A percentile compares a stretch with the other conserved stretches of the same genome.
phyloP scores from a whole-genome alignment of 2,797 vertebrate genomes.

The Spinus pinus region DNA sequence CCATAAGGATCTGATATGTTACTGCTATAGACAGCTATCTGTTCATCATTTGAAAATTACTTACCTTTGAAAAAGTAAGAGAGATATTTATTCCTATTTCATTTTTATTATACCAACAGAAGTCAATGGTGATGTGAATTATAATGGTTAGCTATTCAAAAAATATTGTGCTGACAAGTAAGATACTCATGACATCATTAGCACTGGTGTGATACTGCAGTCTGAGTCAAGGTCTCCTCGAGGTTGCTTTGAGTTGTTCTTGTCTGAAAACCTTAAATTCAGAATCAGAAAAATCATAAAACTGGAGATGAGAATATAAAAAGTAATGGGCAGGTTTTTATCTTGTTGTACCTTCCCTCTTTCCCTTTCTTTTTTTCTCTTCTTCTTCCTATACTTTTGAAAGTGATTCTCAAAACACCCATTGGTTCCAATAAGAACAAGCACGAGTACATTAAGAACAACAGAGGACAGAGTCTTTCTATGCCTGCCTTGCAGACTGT shows the following conservation, averaged over 20 bases:
- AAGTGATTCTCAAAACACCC: neutral
- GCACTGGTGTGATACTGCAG: neutral
- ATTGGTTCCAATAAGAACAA: neutral
- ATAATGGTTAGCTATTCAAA: neutral
- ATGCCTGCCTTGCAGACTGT: neutral
- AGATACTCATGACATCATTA: neutral
- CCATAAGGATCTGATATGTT: neutral
- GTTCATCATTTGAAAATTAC: neutral
- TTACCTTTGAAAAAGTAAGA: neutral
- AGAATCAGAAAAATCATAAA: neutral
- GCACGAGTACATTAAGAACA: neutral
- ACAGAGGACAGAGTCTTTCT: neutral
- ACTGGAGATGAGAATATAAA: neutral
- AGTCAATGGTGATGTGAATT: neutral
- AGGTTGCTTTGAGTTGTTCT: neutral
- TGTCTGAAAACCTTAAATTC: neutral
- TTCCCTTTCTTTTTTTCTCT: neutral
- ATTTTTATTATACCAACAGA: neutral
- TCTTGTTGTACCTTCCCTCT: neutral
- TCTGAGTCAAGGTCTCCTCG: neutral
- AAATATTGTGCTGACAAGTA: neutral
- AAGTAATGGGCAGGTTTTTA: neutral
- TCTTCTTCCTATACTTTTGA: neutral
- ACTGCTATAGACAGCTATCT: neutral
- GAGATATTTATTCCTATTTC: neutral